phyloP scores from a whole-genome alignment of 2,797 vertebrate species.

The Trichosurus vulpecula region DNA sequence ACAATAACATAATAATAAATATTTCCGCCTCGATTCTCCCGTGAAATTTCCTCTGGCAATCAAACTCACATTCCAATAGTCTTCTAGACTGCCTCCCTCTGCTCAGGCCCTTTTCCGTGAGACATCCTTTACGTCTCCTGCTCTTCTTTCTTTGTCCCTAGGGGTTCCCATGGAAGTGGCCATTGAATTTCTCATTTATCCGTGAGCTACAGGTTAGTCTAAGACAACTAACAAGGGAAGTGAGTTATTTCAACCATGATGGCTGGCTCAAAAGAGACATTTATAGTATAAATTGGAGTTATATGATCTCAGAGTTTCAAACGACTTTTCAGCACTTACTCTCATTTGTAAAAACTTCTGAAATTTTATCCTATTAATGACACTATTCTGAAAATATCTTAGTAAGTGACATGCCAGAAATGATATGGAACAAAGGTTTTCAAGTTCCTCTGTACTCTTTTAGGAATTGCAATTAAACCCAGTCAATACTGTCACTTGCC shows the following conservation, averaged over 20 bases:
- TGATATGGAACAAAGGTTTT: background rate
- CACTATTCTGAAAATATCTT: conserved; percentile 2
- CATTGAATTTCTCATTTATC: background rate
- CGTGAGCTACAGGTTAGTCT: background rate
- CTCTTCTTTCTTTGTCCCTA: background rate
- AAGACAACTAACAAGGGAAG: background rate
- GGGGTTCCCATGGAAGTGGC: background rate
- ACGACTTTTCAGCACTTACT: background rate
- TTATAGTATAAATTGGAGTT: background rate
- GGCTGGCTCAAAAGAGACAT: background rate
- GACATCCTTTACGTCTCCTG: background rate
- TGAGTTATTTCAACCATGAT: background rate
- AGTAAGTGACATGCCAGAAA: background rate
- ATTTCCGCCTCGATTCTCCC: background rate
- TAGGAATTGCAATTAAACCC: background rate
- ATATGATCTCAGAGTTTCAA: background rate
- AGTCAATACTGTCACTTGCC: background rate
- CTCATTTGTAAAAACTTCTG: background rate
- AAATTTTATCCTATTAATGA: background rate
- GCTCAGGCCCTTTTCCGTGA: background rate
- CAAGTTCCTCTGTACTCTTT: background rate
- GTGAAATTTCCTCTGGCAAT: background rate
- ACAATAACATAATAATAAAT: background rate
- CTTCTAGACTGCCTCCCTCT: background rate
- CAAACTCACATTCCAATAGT: background rate